Evolutionary conservation across 2,797 vertebrate genomes (phyloP).

Genomic region (Thripadectes ignobilis): DNA sequence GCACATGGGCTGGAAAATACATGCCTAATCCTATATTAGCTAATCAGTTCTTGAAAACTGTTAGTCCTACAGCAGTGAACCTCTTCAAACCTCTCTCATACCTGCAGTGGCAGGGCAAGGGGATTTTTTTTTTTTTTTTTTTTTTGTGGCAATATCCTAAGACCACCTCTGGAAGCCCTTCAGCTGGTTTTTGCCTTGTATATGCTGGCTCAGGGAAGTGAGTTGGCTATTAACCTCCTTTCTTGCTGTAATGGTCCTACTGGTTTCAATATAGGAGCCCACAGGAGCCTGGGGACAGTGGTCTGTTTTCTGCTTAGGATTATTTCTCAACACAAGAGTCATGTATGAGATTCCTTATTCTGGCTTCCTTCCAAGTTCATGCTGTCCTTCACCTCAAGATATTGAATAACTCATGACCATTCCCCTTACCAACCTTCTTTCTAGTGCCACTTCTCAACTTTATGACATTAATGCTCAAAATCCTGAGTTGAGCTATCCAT

Average conservation of each 20-base stretch:
- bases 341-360: neutral
- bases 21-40: neutral
- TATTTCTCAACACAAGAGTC: neutral
- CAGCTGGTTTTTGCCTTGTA: neutral
- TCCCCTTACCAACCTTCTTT: neutral
- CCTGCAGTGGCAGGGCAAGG: neutral
- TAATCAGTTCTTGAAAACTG: neutral
- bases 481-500: neutral
- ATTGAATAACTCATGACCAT: neutral
- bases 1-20: neutral
- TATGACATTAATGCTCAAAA: neutral
- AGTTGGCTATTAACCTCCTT: neutral
- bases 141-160: neutral
- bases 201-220: neutral
- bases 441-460: neutral
- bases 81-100: neutral
- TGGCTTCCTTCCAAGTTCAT: neutral
- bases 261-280: neutral
- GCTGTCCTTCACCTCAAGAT: neutral
- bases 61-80: neutral
- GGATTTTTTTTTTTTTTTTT: neutral
- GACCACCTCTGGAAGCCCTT: slow-evolving; percentile 11
- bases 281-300: neutral
- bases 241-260: neutral
- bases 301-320: neutral